phyloP scores from a whole-genome alignment of 2,888 invertebrate genomes.

The Alloscopus bannaensis region DNA sequence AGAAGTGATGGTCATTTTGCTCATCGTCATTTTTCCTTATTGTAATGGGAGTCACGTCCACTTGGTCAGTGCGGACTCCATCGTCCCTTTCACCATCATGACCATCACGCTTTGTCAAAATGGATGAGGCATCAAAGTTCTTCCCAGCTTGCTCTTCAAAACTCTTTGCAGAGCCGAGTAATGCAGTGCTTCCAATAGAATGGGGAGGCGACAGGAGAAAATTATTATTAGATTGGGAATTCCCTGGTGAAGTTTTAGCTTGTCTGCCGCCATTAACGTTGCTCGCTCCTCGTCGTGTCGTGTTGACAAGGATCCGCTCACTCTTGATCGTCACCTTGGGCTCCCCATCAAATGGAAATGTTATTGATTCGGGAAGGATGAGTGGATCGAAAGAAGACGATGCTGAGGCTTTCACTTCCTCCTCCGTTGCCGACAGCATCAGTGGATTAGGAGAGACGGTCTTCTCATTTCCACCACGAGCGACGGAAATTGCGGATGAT shows the following conservation, averaged over 20 bases:
- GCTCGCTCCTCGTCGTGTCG: slow-evolving; percentile 42
- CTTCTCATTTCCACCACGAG: neutral
- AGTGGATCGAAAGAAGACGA: slow-evolving; percentile 49
- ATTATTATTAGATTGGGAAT: slow-evolving; percentile 62
- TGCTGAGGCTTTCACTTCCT: slow-evolving; percentile 12
- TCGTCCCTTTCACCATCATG: neutral
- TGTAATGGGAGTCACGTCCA: slow-evolving; percentile 59
- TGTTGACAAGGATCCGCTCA: slow-evolving; percentile 62
- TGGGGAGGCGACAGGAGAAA: too few relatives aligned
- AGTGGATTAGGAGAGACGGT: neutral
- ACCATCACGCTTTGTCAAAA: neutral
- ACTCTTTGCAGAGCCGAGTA: too few relatives aligned
- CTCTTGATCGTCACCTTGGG: slow-evolving; percentile 63
- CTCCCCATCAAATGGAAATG: slow-evolving; percentile 65
- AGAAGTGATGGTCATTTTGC: slow-evolving; percentile 24
- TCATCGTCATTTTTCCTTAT: slow-evolving; percentile 40
- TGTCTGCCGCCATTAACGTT: slow-evolving; percentile 25
- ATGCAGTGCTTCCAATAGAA: slow-evolving; percentile 10
- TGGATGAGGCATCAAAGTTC: slow-evolving; percentile 1
- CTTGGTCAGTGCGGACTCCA: slow-evolving; percentile 44
- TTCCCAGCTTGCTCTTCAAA: slow-evolving; percentile 22
- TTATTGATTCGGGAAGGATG: slow-evolving; percentile 62
- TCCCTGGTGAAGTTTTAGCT: slow-evolving; percentile 55
- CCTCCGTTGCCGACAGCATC: neutral
- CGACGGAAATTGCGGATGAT: slow-evolving; percentile 12